Conservation (phyloP, 2,113 vertebrate genomes). For the Danionella cerebrum region DNA sequence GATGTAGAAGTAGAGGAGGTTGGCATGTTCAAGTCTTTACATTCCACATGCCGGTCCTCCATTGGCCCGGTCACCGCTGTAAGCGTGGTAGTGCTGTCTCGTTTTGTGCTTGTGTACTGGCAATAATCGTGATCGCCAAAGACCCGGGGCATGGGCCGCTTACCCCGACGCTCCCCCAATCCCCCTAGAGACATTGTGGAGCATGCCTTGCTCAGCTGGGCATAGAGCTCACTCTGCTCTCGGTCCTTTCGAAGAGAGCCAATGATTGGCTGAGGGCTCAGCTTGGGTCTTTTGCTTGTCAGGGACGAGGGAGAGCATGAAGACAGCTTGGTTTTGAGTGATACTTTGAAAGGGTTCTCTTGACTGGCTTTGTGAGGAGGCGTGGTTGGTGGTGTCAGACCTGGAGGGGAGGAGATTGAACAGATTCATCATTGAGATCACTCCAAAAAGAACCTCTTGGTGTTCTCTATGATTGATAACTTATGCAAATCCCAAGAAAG, state of each 20-base stretch:
- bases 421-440: slow-evolving; percentile 29
- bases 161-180: slow-evolving; percentile 78
- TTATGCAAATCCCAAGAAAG: too few relatives aligned
- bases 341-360: slow-evolving; percentile 97
- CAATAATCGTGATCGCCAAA: slow-evolving; percentile 99
- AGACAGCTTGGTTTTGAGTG: slow-evolving; percentile 91
- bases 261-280: slow-evolving; percentile 74
- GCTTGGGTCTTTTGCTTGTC: slow-evolving; percentile 82
- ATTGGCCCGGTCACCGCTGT: slow-evolving; percentile 61
- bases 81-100: slow-evolving; percentile 54
- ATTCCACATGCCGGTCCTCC: slow-evolving; percentile 77
- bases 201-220: slow-evolving; percentile 88
- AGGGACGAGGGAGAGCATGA: slow-evolving; percentile 86
- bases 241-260: slow-evolving; percentile 74
- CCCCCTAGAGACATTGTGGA: slow-evolving; percentile 66
- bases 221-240: slow-evolving; percentile 88
- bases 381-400: slow-evolving; percentile 99
- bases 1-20: slow-evolving; percentile 57
- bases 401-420: slow-evolving; percentile 57
- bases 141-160: slow-evolving; percentile 74
- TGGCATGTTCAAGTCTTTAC: slow-evolving; percentile 78
- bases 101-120: slow-evolving; percentile 83
- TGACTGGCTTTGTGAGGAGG: slow-evolving; percentile 99
- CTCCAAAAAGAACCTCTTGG: too few relatives aligned
- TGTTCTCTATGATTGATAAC: too few relatives aligned